These are phyloP conservation scores for Sceliomorpha sp. DNA, from an alignment of 2,888 invertebrate genomes.

Conservation along the genomic window DNA sequence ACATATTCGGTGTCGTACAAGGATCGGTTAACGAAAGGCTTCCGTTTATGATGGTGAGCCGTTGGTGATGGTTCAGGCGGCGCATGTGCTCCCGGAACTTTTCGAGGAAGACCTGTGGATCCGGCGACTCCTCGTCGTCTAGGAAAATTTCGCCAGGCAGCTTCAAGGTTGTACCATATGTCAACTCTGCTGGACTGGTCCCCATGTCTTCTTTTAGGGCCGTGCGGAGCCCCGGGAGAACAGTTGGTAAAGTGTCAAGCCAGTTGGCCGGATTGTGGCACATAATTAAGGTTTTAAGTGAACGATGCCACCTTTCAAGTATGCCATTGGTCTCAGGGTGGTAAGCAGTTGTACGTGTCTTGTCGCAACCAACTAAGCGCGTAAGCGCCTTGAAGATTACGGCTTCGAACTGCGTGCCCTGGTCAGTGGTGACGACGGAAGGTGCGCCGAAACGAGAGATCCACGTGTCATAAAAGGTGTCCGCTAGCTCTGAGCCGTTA, in stretches of 20 bases:
- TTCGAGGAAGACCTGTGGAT: conserved; percentile 17
- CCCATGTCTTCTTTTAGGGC: conserved; percentile 38
- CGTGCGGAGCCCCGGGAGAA: conserved; percentile 20
- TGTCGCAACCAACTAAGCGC: conserved; percentile 49
- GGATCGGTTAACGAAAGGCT: conserved; percentile 8
- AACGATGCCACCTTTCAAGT: conserved; percentile 24
- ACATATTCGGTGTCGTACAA: conserved; percentile 12
- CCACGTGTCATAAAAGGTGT: conserved; percentile 63
- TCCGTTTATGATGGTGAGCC: conserved; percentile 13
- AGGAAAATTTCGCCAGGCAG: conserved; percentile 40
- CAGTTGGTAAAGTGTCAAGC: conserved; percentile 21
- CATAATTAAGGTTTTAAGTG: conserved; percentile 22
- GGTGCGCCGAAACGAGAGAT: conserved; percentile 78
- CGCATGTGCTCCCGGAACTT: conserved; percentile 16
- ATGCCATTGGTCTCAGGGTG: conserved; percentile 27
- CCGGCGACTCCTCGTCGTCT: conserved; percentile 18
- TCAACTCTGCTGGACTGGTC: conserved; percentile 24
- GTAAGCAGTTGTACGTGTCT: conserved; percentile 15
- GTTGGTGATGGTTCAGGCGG: conserved; percentile 16
- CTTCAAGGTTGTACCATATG: conserved; percentile 28
- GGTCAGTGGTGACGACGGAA: conserved; percentile 67
- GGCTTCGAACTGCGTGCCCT: conserved; percentile 54
- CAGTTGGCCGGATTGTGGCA: conserved; percentile 7
- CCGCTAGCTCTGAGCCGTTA: conserved; percentile 58
- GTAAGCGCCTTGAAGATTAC: conserved; percentile 60